Conservation (phyloP, 2,888 invertebrate genomes). For the Drosophila austrosaltans region DNA sequence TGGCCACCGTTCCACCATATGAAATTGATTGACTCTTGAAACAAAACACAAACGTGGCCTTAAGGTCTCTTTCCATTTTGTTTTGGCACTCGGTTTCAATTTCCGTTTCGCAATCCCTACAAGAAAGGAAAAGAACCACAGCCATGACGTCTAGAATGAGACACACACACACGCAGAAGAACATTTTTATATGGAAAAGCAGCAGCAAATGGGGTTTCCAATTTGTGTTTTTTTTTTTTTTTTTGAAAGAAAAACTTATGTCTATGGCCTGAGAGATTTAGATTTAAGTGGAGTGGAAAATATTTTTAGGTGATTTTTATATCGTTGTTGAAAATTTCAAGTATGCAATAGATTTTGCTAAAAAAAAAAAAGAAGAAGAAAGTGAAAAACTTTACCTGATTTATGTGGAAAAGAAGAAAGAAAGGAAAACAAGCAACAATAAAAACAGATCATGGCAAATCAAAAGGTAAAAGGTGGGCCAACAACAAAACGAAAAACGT, state of each 20-base stretch:
- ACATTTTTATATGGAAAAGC: background rate
- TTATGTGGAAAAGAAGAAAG: conserved; percentile 24
- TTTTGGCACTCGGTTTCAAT: background rate
- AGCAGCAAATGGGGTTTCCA: conserved; percentile 16
- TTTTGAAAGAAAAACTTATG: conserved; percentile 32
- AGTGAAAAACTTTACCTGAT: conserved; percentile 10
- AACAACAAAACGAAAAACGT: conserved; percentile 2
- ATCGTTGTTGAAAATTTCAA: conserved; percentile 38
- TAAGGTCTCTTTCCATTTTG: background rate
- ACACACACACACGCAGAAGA: too few relatives aligned
- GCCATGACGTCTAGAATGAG: background rate
- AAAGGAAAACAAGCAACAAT: background rate
- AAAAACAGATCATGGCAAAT: conserved; percentile 6
- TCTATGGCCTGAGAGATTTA: conserved; percentile 19
- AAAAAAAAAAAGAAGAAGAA: background rate
- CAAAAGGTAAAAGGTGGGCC: background rate
- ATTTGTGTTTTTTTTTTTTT: conserved; percentile 5
- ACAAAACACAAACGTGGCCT: too few relatives aligned
- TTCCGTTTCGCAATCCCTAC: background rate
- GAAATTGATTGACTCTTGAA: too few relatives aligned
- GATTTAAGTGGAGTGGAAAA: conserved; percentile 25
- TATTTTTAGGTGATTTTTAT: conserved; percentile 46
- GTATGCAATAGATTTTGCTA: conserved; percentile 39
- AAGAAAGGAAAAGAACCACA: background rate
- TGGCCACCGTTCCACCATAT: too few relatives aligned